Base-by-base conservation (phyloP, 2,888 invertebrate genomes). In the Cantharis rustica region DNA sequence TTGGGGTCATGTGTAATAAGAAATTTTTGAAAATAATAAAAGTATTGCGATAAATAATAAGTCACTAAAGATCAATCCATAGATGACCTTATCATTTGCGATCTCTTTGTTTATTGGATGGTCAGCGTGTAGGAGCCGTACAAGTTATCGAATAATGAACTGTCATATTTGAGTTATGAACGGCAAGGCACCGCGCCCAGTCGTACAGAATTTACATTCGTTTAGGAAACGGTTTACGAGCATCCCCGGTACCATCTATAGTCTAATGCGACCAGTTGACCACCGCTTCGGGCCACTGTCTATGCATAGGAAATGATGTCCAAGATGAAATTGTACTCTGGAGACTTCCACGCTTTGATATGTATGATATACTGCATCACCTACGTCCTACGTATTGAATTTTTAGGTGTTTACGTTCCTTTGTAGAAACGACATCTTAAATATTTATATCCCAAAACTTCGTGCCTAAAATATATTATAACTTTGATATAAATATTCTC, bases 221-320 rank as follows among this genome's bases (percentile, higher is more conserved):
- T 86, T 86, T 85, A 84, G 84, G 85, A 86, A 85, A 87, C 86
- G 85, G 82, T 84, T 83, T 83, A 84, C 83, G 83, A 82, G 82
- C 82, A 84, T 84, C 84, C 86, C 87, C 84, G 86, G 86, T 87
- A 86, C 86, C 88, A 88, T 88, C 87, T 88, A 87, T 88, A 88
- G 87, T 88, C 87, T 87, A 88, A 88, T 88, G 86, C 84, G 85
- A 84, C 86, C 84, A 84, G 85, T 85, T 87, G 88, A 86, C 87
- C 87, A 84, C 80, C 80, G 83, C 86, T 85, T 85, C 85, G 81
- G 83, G 83, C 82, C 79, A 75, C 77, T 72, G 78, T 80, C 77
- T 77, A 78, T 79, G 78, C 76, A 81, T 81, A 79, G 75, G 78
- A 80, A 86, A 86, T 87, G 85, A 86, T 84, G 86, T 87, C 86